Evolutionary conservation across 2,797 vertebrate species (phyloP).

Genomic region (Pangasius macronema): DNA sequence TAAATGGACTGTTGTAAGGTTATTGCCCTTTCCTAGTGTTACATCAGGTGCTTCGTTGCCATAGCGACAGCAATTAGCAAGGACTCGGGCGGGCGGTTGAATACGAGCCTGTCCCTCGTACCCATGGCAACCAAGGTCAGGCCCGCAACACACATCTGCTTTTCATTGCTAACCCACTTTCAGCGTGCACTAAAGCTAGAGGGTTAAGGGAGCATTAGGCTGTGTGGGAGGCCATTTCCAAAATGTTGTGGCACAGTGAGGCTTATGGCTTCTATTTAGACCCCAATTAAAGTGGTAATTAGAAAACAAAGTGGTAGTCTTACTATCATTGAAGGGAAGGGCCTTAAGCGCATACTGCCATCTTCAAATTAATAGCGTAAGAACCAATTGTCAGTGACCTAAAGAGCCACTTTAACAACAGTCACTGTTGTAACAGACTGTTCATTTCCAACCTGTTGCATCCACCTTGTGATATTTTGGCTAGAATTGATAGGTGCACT

Average conservation of each 20-base stretch:
- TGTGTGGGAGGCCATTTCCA: constrained; percentile 20
- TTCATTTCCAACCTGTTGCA: constrained; percentile 15
- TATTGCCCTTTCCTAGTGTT: constrained; percentile 67
- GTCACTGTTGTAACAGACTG: background rate
- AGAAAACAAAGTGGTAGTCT: constrained; percentile 16
- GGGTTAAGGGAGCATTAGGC: constrained; percentile 36
- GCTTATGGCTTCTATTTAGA: constrained; percentile 19
- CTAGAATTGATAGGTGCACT: background rate
- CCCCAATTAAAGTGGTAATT: constrained; percentile 26
- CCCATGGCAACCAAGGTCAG: constrained; percentile 71
- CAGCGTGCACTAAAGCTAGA: constrained; percentile 33
- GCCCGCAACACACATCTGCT: constrained; percentile 62
- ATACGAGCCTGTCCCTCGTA: constrained; percentile 64
- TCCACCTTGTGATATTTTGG: background rate
- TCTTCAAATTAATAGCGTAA: constrained; percentile 18
- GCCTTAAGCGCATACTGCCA: background rate
- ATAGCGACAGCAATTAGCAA: constrained; percentile 71
- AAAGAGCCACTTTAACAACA: constrained; percentile 1
- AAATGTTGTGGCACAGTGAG: constrained; percentile 8
- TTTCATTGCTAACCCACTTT: constrained; percentile 51
- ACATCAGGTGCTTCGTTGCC: constrained; percentile 71
- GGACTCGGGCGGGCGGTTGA: constrained; percentile 66
- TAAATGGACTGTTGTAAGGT: constrained; percentile 67
- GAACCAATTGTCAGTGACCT: background rate
- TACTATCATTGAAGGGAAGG: background rate